Percentiles rank a stretch among this genome's conserved stretches.
These are phyloP conservation scores for Origma solitaria DNA, from an alignment of 2,113 vertebrate genomes.

Conservation along the genomic window DNA sequence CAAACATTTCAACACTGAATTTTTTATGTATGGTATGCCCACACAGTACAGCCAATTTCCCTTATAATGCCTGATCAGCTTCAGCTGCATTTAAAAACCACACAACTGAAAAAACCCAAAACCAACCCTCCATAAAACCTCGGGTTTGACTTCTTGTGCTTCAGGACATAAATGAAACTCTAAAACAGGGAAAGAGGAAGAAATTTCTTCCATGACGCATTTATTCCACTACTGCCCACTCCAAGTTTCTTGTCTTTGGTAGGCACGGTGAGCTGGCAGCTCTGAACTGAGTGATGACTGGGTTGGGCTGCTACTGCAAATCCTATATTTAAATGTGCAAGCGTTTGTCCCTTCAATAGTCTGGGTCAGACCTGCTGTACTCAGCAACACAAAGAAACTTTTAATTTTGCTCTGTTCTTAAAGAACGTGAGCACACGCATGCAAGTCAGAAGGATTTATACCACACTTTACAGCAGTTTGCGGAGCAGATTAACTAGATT, in stretches of 20 bases:
- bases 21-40: not conserved
- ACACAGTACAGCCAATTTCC: not conserved
- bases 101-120: not conserved
- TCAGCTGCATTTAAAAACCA: not conserved
- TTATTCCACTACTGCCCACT: not conserved
- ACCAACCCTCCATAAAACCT: not conserved
- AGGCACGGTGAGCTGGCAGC: not conserved
- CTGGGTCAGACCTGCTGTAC: not conserved
- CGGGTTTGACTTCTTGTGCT: not conserved
- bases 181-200: not conserved
- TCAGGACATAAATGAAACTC: not conserved
- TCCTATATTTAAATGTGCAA: not conserved
- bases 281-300: not conserved
- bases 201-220: not conserved
- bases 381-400: not conserved
- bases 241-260: not conserved
- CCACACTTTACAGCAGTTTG: conserved; percentile 3
- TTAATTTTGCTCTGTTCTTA: not conserved
- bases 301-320: not conserved
- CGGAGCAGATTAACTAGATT: not conserved
- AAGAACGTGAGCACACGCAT: not conserved
- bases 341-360: not conserved
- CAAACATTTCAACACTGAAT: not conserved
- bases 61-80: not conserved
- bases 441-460: conserved; percentile 19